Conservation (phyloP, 1,140 invertebrate species). For the Acromyrmex heyeri region DNA sequence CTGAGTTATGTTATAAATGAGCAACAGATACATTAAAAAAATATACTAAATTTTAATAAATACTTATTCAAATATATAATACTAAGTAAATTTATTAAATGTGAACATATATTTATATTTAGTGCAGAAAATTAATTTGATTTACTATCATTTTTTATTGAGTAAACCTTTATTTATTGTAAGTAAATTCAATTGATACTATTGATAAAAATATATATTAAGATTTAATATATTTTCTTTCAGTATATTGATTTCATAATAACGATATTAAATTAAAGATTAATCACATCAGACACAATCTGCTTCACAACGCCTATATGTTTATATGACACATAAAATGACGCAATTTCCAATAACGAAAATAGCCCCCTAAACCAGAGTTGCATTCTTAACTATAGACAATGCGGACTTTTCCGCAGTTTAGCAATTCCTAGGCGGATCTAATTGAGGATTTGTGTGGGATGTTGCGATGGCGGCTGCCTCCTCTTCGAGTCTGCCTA, state of each 20-base stretch:
- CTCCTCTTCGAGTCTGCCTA: conserved; percentile 29
- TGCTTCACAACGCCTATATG: neutral
- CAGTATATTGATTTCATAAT: neutral
- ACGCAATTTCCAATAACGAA: conserved; percentile 3
- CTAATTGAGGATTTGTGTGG: conserved; percentile 45
- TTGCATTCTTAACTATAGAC: neutral
- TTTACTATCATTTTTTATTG: too few relatives aligned
- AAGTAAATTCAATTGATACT: too few relatives aligned
- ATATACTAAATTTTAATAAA: too few relatives aligned
- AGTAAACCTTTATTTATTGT: too few relatives aligned
- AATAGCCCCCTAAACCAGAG: neutral
- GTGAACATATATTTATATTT: too few relatives aligned
- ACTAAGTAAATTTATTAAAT: too few relatives aligned
- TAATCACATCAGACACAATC: neutral
- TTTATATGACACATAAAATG: neutral
- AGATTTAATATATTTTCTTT: too few relatives aligned
- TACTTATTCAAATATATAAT: too few relatives aligned
- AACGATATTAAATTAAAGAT: neutral
- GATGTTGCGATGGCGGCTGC: conserved; percentile 23
- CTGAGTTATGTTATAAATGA: too few relatives aligned
- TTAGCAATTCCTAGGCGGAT: conserved; percentile 44
- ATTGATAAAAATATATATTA: too few relatives aligned
- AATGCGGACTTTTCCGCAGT: conserved; percentile 22
- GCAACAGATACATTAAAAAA: too few relatives aligned
- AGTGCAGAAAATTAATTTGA: too few relatives aligned